These are phyloP conservation scores for Apodemia mormo DNA, from an alignment of 2,888 invertebrate species.

Conservation along the genomic window DNA sequence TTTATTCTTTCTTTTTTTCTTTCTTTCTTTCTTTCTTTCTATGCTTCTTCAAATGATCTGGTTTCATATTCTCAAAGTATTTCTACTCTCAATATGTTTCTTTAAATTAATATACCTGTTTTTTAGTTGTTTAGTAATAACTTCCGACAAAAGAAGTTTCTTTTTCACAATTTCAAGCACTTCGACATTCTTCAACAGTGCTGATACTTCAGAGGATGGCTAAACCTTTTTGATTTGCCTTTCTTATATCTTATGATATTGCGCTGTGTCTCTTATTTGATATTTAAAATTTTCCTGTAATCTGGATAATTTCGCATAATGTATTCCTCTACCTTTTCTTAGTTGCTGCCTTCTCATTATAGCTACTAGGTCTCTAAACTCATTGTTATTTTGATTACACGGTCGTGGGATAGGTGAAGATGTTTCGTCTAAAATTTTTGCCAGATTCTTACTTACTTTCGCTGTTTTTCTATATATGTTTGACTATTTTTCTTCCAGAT, in stretches of 20 bases:
- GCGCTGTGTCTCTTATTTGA: constrained; percentile 33
- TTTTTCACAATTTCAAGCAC: constrained; percentile 31
- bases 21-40: constrained; percentile 16
- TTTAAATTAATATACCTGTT: constrained; percentile 27
- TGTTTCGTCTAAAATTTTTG: constrained; percentile 33
- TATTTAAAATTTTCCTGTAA: constrained; percentile 31
- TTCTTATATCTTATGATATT: too few species aligned
- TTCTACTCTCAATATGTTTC: constrained; percentile 32
- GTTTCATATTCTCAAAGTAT: constrained; percentile 32
- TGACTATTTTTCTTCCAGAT: constrained; percentile 28
- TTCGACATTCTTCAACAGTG: constrained; percentile 30
- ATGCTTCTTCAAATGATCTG: constrained; percentile 30
- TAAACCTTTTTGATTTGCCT: too few species aligned
- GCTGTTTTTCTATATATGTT: background rate
- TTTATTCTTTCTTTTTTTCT: constrained; percentile 22
- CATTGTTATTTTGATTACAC: background rate
- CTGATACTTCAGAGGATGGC: constrained; percentile 28
- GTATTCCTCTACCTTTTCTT: constrained; percentile 29
- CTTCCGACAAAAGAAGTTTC: constrained; percentile 25
- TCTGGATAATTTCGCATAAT: constrained; percentile 33
- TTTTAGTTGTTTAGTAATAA: constrained; percentile 22
- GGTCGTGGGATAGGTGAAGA: background rate
- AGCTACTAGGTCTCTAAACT: background rate
- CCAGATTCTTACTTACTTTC: constrained; percentile 26
- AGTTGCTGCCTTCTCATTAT: background rate